A percentile compares a stretch with the other conserved stretches of the same genome.
phyloP scores from a whole-genome alignment of 2,888 invertebrate species.

The Erebia epiphron region DNA sequence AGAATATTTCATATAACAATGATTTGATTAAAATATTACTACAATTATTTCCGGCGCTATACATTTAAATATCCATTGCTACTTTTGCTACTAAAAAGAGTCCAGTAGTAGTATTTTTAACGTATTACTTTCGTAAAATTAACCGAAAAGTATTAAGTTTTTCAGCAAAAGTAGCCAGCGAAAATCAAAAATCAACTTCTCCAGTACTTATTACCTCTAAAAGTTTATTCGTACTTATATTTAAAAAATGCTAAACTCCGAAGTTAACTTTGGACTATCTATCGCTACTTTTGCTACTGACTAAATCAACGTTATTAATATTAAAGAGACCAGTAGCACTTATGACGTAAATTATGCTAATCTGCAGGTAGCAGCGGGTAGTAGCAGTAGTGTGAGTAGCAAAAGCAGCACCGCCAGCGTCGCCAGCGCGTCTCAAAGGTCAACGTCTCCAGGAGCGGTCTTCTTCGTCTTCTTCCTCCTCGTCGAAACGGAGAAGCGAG shows the following conservation, averaged over 20 bases:
- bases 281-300: slow-evolving; percentile 21
- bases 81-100: slow-evolving; percentile 10
- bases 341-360: slow-evolving; percentile 17
- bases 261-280: slow-evolving; percentile 10
- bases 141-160: not conserved
- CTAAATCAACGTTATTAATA: slow-evolving; percentile 1
- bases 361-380: slow-evolving; percentile 13
- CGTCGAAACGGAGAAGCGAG: slow-evolving; percentile 92
- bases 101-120: not conserved
- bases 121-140: not conserved
- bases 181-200: not conserved
- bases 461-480: slow-evolving; percentile 94
- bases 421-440: slow-evolving; percentile 50
- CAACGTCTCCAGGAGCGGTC: slow-evolving; percentile 96
- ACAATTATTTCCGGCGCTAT: not conserved
- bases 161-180: not conserved
- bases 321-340: slow-evolving; percentile 6
- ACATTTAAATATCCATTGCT: not conserved
- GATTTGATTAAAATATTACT: not conserved
- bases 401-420: slow-evolving; percentile 26
- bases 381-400: slow-evolving; percentile 14
- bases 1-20: not conserved
- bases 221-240: not conserved
- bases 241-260: not conserved
- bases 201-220: not conserved